Percentiles rank a stretch among this genome's conserved stretches.
Conservation (phyloP, 23 tunicate species). For the Diplosoma virens region DNA sequence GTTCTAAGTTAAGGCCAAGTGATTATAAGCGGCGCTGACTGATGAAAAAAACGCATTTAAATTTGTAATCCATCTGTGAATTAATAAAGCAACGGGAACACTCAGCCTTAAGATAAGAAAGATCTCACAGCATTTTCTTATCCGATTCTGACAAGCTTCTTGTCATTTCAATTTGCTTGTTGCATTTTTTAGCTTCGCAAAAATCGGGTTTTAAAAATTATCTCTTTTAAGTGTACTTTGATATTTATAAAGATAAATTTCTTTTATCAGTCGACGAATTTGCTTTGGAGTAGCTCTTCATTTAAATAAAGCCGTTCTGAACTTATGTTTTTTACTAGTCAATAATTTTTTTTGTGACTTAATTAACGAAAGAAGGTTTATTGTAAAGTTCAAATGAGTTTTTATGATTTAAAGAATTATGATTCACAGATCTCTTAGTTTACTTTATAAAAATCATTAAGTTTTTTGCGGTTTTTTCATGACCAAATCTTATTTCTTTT, state of each 20-base stretch:
- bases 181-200: no score
- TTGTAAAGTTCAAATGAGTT: background rate
- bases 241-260: background rate
- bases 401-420: background rate
- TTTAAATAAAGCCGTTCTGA: no score
- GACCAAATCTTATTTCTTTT: background rate
- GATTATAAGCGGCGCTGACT: background rate
- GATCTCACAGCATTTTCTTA: no score
- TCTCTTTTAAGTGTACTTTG: background rate
- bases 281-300: background rate
- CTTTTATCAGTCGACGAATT: background rate
- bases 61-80: no score
- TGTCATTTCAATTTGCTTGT: no score
- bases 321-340: no score
- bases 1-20: background rate
- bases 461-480: background rate
- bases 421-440: background rate
- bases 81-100: no score
- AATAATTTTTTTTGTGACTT: background rate
- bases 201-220: background rate
- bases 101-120: no score
- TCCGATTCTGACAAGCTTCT: no score
- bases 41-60: background rate
- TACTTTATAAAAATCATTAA: background rate
- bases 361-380: slow-evolving; percentile 1